Evolutionary conservation across 2,888 invertebrate genomes (phyloP), one percentile per base, ranked within the genome.

Genomic region (Drosophila monieri): DNA sequence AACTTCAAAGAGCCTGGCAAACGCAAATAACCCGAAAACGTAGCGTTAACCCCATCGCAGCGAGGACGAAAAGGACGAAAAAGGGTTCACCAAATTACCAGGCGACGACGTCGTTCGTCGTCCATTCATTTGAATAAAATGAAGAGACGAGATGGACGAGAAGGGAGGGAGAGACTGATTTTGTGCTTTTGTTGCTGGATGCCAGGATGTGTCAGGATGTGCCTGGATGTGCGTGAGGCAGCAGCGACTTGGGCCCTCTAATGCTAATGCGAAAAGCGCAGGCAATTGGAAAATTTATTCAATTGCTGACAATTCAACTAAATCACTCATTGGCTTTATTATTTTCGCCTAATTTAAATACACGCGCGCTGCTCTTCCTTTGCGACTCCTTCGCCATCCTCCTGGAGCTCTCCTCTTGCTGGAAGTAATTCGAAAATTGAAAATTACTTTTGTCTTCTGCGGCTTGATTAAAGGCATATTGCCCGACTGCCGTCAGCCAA

Each of bases 241-340:
- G 37, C 61, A 57, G 27, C 35, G 30, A 30, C 15, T 30, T 30
- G 1, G 56, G 52, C 18, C 18, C 58, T 65, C 76, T 85, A 87
- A 89, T 89, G 85, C 85, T 88, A 89, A 89, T 89, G 75, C 85
- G 80, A 86, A 88, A 35, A 88, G 78, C 74, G 75, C 89, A 89
- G 80, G 85, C 86, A 89, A 83, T 88, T 89, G 90, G 89, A 90
- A 89, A 89, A 89, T 89, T 88, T 89, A 89, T 89, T 89, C 89
- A 89, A 89, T 89, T 89, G 88, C 85, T 76, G 81, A 76, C 86
- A 88, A 88, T 87, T 87, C 85, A 85, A 87, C 81, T 88, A 87
- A 87, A 85, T 88, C 85, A 80, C 84, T 88, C 84, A 87, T 88
- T 87, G 87, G 84, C 78, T 81, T 80, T 88, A 86, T 87, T 80